Evolutionary conservation across 2,797 vertebrate species (phyloP).

Genomic region (Ammospiza maritima): DNA sequence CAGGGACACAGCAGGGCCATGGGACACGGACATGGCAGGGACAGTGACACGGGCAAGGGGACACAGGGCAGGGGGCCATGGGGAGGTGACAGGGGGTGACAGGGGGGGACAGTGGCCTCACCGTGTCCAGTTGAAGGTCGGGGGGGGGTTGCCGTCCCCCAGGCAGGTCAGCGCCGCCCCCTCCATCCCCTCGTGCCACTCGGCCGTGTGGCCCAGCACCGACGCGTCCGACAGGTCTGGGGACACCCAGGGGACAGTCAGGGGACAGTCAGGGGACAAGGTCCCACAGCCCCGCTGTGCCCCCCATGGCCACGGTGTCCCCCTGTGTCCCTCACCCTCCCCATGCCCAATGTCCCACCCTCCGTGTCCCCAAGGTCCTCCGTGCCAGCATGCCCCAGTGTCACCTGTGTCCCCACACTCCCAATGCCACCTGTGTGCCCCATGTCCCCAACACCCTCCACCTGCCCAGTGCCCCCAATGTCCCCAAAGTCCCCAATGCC

Average conservation of each 20-base stretch:
- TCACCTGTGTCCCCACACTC: background rate
- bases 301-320: background rate
- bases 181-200: constrained; percentile 83
- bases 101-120: constrained; percentile 49
- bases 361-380: background rate
- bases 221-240: constrained; percentile 85
- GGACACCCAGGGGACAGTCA: no score
- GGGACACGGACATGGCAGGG: background rate
- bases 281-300: background rate
- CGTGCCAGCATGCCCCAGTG: background rate
- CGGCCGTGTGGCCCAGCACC: constrained; percentile 78
- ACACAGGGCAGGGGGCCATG: background rate
- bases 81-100: background rate
- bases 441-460: background rate
- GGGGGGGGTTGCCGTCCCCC: constrained; percentile 86
- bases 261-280: background rate
- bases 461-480: background rate
- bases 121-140: constrained; percentile 88
- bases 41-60: background rate
- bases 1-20: background rate
- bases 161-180: constrained; percentile 82
- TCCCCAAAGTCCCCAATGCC: background rate
- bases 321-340: background rate
- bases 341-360: background rate
- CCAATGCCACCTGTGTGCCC: background rate